phyloP scores from a whole-genome alignment of 2,797 vertebrate genomes.

The Sebastes vulpes region DNA sequence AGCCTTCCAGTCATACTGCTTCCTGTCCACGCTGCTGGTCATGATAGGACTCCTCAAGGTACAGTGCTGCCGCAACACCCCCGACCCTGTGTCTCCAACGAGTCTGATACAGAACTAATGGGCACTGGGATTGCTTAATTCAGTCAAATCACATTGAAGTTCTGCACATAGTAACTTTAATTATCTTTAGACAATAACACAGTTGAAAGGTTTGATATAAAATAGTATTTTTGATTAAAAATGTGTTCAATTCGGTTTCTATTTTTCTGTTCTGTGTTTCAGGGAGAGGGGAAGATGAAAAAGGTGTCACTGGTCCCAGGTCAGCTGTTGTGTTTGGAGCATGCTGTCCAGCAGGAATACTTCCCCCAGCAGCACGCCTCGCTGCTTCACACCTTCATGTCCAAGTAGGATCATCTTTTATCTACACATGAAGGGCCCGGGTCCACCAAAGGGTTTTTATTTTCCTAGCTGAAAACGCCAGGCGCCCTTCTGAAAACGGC shows the following conservation, averaged over 20 bases:
- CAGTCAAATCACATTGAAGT: neutral
- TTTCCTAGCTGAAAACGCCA: accelerated
- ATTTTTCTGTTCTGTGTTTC: conserved; percentile 2
- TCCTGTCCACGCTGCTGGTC: conserved; percentile 91
- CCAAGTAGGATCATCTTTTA: conserved; percentile 75
- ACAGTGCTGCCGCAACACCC: neutral
- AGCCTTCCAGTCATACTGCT: conserved; percentile 87
- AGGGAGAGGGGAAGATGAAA: conserved; percentile 94
- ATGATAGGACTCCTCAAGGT: conserved; percentile 96
- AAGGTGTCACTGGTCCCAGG: conserved; percentile 87
- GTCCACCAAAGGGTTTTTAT: no score
- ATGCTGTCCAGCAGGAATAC: conserved; percentile 93
- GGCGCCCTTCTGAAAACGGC: no score
- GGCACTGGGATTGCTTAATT: neutral
- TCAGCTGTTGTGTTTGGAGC: conserved; percentile 92
- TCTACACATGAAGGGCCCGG: neutral
- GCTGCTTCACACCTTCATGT: conserved; percentile 88
- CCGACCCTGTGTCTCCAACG: neutral
- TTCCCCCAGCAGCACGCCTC: conserved; percentile 88
- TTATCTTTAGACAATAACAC: neutral
- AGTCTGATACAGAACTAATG: neutral
- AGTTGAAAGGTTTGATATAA: neutral
- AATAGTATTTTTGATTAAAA: neutral
- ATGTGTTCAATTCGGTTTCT: neutral
- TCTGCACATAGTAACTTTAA: neutral